These are phyloP conservation scores for Pocillopora verrucosa DNA, from an alignment of 64 coral and sea anemone species.

Conservation along the genomic window DNA sequence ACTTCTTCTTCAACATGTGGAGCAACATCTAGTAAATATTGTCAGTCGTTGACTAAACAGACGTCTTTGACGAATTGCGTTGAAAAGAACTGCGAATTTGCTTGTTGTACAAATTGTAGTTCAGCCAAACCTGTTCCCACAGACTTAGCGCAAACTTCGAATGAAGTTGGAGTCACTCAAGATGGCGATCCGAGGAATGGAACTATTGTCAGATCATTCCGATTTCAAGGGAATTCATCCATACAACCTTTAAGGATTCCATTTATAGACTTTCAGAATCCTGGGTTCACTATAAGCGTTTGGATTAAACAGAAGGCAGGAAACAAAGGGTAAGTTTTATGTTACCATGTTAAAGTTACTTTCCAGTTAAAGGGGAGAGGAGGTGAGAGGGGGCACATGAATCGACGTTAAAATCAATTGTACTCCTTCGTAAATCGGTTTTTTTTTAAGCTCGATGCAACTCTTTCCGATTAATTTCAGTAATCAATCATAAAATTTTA, in stretches of 20 bases:
- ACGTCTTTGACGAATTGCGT: constrained; percentile 64
- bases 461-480: background rate
- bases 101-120: constrained; percentile 64
- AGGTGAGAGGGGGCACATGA: too few species aligned
- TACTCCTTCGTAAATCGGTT: too few species aligned
- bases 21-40: constrained; percentile 49
- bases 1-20: constrained; percentile 85
- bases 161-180: constrained; percentile 7
- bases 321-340: constrained; percentile 81
- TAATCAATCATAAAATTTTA: background rate
- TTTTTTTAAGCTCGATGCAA: background rate
- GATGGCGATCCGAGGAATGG: constrained; percentile 75
- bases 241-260: constrained; percentile 55
- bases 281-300: constrained; percentile 71
- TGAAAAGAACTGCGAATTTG: constrained; percentile 70
- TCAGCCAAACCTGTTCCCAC: constrained; percentile 28
- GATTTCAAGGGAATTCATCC: constrained; percentile 63
- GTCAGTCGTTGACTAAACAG: constrained; percentile 26
- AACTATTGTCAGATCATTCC: constrained; percentile 50
- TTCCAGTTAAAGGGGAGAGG: too few species aligned
- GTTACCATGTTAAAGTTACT: too few species aligned
- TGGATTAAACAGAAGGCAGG: constrained; percentile 85
- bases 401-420: too few species aligned
- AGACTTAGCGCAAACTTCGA: constrained; percentile 29
- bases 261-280: constrained; percentile 32